Base-by-base conservation (phyloP, 1,140 invertebrate genomes). In the Trichoplusia ni region DNA sequence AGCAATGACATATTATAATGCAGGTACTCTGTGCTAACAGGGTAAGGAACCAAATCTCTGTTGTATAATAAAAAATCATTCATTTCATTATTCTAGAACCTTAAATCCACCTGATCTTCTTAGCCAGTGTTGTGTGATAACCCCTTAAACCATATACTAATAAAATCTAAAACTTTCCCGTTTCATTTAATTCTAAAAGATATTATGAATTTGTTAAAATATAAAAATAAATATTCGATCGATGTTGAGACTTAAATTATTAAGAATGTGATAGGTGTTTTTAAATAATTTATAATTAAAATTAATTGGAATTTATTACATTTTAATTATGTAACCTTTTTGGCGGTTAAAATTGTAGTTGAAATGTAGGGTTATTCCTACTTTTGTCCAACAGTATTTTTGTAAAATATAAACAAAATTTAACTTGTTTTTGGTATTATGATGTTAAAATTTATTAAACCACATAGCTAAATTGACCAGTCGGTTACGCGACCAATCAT, bases 261-360 rank as follows among this genome's bases (percentile, higher is more conserved):
- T 65, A 68, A 64, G 58, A 65, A 65, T 73, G 71, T 73, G 71
- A 73, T 73, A 73, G 71, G 68, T 70, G 71, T 73, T 70, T 72
- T 68, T 58, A 66, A 58, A 70, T 73, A 61, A 63, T 70, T 56
- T 73, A 54, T 67, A 66, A 46, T 67, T 46, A 42, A 31, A 51
- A 54, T 64, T 44, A 46, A 64, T 54, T 46, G 61, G 56, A 51
- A 64, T 54, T 54, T 44, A 64, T 35, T 54, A 44, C 42, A 54
- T 64, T 54, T 64, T 54, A 44, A 33, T 27, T 54, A 35, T 64
- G 47, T 63, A 44, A 63, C 14, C 25, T 35, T 53, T 63, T 54
- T 40, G 54, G 38, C 42, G 60, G 35, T 23, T 40, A 51, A 49
- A 21, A 18, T 51, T 58, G 33, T 53, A 59, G 25, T 44, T 53